Conservation (phyloP, 2,888 invertebrate genomes). For the Seira sanloemensis region DNA sequence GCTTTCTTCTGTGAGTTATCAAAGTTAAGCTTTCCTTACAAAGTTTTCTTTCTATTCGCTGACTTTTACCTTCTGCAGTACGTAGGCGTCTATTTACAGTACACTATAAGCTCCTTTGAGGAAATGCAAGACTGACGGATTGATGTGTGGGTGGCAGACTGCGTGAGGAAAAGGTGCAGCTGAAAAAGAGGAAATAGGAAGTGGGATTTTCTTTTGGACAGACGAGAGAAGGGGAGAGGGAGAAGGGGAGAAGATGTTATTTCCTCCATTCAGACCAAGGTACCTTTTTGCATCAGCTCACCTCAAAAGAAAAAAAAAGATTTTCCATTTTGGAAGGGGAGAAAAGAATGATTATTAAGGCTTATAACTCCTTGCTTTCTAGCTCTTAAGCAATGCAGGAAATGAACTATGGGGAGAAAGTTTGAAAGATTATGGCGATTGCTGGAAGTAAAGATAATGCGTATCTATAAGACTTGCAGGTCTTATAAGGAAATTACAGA, state of each 20-base stretch:
- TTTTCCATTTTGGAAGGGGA: neutral
- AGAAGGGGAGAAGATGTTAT: neutral
- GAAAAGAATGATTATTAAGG: constrained; percentile 10
- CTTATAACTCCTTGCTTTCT: constrained; percentile 7
- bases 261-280: constrained; percentile 2
- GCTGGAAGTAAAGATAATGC: constrained; percentile 14
- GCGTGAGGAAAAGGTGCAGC: neutral
- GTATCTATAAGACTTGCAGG: neutral
- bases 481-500: neutral
- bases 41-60: constrained; percentile 30
- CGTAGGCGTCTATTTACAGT: neutral
- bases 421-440: constrained; percentile 12
- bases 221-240: no score
- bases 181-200: neutral
- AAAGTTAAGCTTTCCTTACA: neutral
- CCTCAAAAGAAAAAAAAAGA: constrained; percentile 13
- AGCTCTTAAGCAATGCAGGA: neutral
- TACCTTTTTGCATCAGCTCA: constrained; percentile 19
- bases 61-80: neutral
- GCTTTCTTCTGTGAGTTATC: constrained; percentile 34
- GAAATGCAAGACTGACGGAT: constrained; percentile 8
- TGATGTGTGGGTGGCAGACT: constrained; percentile 29
- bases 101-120: constrained; percentile 8
- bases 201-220: neutral
- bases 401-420: constrained; percentile 19